Percentiles rank a stretch among this genome's conserved stretches.
phyloP scores from a whole-genome alignment of 2,113 vertebrate species.

The Aspiorhynchus laticeps region DNA sequence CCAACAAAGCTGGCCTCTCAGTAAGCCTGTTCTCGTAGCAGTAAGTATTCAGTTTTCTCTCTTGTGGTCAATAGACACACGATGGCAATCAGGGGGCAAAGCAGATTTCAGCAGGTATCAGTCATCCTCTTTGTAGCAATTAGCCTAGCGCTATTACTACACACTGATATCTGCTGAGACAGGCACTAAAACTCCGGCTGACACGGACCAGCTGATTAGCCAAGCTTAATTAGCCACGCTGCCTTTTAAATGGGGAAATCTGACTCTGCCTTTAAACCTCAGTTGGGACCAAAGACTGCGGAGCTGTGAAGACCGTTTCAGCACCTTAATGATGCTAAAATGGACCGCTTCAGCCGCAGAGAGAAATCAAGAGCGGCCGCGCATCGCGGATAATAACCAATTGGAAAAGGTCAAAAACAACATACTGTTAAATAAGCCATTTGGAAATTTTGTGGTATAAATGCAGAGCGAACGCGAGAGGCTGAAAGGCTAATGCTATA shows the following conservation, averaged over 20 bases:
- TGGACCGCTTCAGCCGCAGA: conserved; percentile 15
- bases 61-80: conserved; percentile 4
- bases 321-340: conserved; percentile 43
- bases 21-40: background rate
- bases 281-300: conserved; percentile 47
- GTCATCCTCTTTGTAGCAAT: conserved; percentile 52
- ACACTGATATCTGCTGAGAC: conserved; percentile 55
- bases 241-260: conserved; percentile 53
- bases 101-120: conserved; percentile 19
- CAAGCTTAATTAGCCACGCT: conserved; percentile 58
- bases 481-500: conserved; percentile 29
- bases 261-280: conserved; percentile 55
- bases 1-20: background rate
- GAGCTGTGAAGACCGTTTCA: conserved; percentile 18
- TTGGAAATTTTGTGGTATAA: conserved; percentile 7
- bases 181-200: conserved; percentile 51
- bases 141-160: conserved; percentile 51
- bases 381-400: conserved; percentile 10
- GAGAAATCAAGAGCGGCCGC: conserved; percentile 28
- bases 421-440: conserved; percentile 29
- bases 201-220: conserved; percentile 55
- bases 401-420: conserved; percentile 36
- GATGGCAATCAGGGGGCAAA: conserved; percentile 19
- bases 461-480: background rate
- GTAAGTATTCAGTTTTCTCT: background rate